Percentiles rank a stretch among this genome's conserved stretches.
Evolutionary conservation across 2,888 invertebrate species (phyloP).

Genomic region (Limnephilus marmoratus): DNA sequence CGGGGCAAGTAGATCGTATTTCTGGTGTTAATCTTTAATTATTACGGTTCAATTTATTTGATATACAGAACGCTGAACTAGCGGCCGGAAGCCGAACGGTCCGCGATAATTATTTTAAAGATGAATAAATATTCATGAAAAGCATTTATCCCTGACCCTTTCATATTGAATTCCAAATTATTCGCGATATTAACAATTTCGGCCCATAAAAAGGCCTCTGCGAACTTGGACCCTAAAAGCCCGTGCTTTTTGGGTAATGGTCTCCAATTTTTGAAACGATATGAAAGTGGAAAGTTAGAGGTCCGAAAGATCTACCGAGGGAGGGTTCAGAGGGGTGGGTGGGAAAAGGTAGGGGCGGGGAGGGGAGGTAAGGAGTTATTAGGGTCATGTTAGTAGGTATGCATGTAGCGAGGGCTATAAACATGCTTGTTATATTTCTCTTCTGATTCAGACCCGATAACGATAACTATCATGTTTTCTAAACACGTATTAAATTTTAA

Average conservation of each 20-base stretch:
- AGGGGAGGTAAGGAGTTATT: conserved; percentile 17
- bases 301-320: conserved; percentile 6
- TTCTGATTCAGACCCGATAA: conserved; percentile 22
- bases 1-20: not conserved
- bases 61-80: not conserved
- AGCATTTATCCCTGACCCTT: conserved; percentile 33
- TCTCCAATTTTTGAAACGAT: conserved; percentile 51
- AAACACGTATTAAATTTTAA: not conserved
- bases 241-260: conserved; percentile 33
- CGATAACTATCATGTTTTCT: conserved; percentile 7
- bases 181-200: conserved; percentile 59
- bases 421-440: conserved; percentile 42
- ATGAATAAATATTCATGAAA: conserved; percentile 39
- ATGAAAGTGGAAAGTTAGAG: conserved; percentile 36
- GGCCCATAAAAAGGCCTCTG: conserved; percentile 57
- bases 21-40: not conserved
- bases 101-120: not conserved
- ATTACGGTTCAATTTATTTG: not conserved
- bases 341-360: not conserved
- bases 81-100: not conserved
- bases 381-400: conserved; percentile 30
- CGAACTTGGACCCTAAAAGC: conserved; percentile 46
- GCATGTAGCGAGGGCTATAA: conserved; percentile 9
- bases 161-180: conserved; percentile 64
- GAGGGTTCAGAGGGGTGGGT: not conserved